Conservation (phyloP, 1,140 invertebrate species). For the Bacillus rossius region DNA sequence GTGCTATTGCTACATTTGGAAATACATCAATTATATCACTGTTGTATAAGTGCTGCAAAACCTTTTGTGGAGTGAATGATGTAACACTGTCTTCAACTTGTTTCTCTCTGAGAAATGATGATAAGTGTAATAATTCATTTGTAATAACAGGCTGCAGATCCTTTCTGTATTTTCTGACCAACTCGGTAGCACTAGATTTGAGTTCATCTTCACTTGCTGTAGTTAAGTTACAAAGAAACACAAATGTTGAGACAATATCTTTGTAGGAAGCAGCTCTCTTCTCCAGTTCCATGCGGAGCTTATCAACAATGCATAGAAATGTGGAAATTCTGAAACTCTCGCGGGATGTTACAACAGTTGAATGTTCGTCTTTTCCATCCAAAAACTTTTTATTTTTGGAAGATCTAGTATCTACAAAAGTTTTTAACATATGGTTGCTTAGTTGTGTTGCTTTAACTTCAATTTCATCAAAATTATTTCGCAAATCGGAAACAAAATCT, state of each 20-base stretch:
- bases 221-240: background rate
- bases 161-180: background rate
- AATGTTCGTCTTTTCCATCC: background rate
- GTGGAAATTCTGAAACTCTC: background rate
- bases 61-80: no score
- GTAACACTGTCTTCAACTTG: no score
- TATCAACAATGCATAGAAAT: background rate
- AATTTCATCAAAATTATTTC: background rate
- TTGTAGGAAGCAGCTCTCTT: constrained; percentile 1
- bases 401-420: background rate
- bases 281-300: background rate
- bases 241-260: background rate
- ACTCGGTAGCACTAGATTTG: background rate
- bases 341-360: no score
- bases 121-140: background rate
- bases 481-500: background rate
- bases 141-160: background rate
- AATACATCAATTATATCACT: no score
- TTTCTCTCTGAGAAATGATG: background rate
- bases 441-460: background rate
- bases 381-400: background rate
- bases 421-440: background rate
- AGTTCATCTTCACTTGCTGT: background rate
- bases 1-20: no score
- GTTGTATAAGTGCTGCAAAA: no score